These are phyloP conservation scores for Psittacula echo DNA, from an alignment of 2,797 vertebrate genomes.

Conservation along the genomic window DNA sequence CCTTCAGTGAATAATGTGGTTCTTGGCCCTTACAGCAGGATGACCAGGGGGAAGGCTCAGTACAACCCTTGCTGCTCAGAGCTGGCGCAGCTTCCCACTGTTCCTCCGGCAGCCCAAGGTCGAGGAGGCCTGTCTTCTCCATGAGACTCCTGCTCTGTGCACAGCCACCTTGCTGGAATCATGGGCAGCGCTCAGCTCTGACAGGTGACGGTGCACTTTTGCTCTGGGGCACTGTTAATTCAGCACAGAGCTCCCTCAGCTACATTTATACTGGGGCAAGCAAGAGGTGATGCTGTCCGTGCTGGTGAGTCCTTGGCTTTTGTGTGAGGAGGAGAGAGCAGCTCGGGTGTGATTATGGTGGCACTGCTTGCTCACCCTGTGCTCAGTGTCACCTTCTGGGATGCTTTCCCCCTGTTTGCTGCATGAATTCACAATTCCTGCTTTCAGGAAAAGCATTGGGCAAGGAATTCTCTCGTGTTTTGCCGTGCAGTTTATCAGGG, in stretches of 20 bases:
- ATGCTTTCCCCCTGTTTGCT: not conserved
- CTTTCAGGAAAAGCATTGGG: not conserved
- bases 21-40: accelerated
- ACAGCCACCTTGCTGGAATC: accelerated
- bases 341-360: accelerated
- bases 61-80: accelerated
- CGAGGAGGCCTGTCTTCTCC: not conserved
- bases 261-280: not conserved
- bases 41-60: not conserved
- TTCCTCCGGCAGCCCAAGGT: not conserved
- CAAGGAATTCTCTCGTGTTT: accelerated
- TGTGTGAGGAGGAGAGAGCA: accelerated
- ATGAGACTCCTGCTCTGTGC: accelerated
- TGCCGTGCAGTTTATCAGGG: not conserved
- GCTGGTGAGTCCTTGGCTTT: accelerated
- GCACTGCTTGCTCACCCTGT: accelerated
- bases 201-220: not conserved
- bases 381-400: not conserved
- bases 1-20: not conserved
- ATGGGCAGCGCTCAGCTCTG: not conserved
- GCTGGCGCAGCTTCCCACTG: not conserved
- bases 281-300: not conserved
- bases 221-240: not conserved
- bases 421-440: accelerated
- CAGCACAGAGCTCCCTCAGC: not conserved